Conservation (phyloP, 2,888 invertebrate genomes). For the Erebia epiphron region DNA sequence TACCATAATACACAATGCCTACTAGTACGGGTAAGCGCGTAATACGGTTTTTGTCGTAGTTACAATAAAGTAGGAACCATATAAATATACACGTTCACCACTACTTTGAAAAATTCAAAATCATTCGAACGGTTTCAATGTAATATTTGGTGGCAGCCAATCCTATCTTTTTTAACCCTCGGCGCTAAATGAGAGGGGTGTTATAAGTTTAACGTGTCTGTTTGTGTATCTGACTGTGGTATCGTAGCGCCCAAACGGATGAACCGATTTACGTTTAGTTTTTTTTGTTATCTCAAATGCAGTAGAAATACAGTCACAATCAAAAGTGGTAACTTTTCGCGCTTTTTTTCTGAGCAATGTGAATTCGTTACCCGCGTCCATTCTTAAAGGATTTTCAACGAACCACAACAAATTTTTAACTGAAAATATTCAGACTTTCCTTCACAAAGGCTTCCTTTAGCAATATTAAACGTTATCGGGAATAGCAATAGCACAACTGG, state of each 20-base stretch:
- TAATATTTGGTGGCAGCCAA: too few relatives aligned
- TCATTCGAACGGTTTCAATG: too few relatives aligned
- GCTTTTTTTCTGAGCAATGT: background rate
- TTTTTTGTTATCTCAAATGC: too few relatives aligned
- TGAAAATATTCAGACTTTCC: slow-evolving; percentile 9
- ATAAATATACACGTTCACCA: too few relatives aligned
- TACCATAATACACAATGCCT: background rate
- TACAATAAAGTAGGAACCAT: background rate
- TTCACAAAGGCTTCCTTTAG: slow-evolving; percentile 5
- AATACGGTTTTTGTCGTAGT: background rate
- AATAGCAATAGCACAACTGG: slow-evolving; percentile 23
- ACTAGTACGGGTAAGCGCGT: background rate
- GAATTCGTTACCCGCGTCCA: background rate
- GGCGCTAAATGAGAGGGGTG: too few relatives aligned
- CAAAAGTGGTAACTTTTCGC: background rate
- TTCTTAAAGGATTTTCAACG: background rate
- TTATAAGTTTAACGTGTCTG: too few relatives aligned
- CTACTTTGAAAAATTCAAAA: too few relatives aligned
- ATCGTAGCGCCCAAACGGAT: too few relatives aligned
- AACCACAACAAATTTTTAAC: slow-evolving; percentile 9
- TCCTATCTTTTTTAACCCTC: too few relatives aligned
- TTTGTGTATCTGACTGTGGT: too few relatives aligned
- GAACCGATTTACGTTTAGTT: too few relatives aligned
- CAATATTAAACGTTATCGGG: slow-evolving; percentile 19
- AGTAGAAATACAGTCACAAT: background rate